Base-by-base conservation (phyloP, 2,797 vertebrate genomes). In the Fistularia commersonii region DNA sequence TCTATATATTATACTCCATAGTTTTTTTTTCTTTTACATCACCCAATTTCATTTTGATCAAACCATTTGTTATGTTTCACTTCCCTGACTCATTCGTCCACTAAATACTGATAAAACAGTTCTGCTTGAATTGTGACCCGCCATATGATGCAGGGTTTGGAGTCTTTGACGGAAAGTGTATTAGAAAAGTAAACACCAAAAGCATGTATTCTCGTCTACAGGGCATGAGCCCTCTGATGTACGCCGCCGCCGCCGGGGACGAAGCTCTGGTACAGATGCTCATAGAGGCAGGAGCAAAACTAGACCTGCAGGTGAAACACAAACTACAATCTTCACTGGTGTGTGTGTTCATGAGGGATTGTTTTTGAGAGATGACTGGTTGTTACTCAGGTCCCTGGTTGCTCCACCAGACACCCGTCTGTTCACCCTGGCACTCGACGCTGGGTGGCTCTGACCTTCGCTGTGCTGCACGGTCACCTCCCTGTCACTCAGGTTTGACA, bases 261-360 rank as follows among this genome's bases (percentile, higher is more conserved):
- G 94, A 97, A 71, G 94, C 93, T 8, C 90, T 95, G 90, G 94
- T 96, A 12, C 94, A 95, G 74, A 94, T 94, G 90, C 80, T 97
- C 23, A 86, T 94, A 3, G 93, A 96, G 8, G 93, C 93, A 0
- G 92, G 92, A 54, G 94, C 93, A 32, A 87, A 90, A 59, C 72
- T 95, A 69, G 91, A 96, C 57, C 77, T 94, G 66, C 90, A 92
- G 67, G 94, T 95, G 54, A 32, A 32, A 10, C 11, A 3, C 10
- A 10, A 12, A 3, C 31, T 32, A 7, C 11, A 11, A 11, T 33
- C 5, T 3, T 33, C 38, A 7, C 14, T 8, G 13, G 48, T 61
- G 37, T 8, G 61, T 33, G 0, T 41, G 14, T 42, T 8, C 33
- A 6, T 9, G 50, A 45, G 10, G 12, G 5, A 5, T 40, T 40